These are phyloP conservation scores for Unio delphinus DNA, from an alignment of 2,888 invertebrate genomes.

Conservation along the genomic window DNA sequence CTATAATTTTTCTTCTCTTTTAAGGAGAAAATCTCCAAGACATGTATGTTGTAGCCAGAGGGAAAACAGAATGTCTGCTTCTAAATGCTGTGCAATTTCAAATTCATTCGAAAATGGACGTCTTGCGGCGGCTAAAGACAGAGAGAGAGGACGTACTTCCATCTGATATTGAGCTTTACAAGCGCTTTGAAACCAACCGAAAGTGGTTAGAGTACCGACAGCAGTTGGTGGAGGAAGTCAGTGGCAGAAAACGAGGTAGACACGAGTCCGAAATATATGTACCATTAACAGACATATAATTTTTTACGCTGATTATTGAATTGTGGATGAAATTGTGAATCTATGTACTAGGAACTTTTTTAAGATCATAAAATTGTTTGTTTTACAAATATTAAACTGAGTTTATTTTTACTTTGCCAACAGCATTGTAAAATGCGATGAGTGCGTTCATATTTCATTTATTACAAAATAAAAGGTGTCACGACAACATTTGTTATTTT, in stretches of 20 bases:
- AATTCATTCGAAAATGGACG: slow-evolving; percentile 38
- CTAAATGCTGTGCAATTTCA: slow-evolving; percentile 45
- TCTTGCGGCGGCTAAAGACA: slow-evolving; percentile 32
- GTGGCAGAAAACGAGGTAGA: slow-evolving; percentile 10
- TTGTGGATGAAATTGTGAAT: too few relatives aligned
- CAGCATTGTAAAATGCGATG: too few relatives aligned
- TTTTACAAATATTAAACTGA: too few relatives aligned
- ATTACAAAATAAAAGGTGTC: too few relatives aligned
- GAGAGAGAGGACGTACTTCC: slow-evolving; percentile 38
- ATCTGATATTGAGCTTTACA: slow-evolving; percentile 30
- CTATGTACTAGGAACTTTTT: too few relatives aligned
- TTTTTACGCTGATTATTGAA: too few relatives aligned
- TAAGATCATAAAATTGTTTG: too few relatives aligned
- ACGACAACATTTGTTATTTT: too few relatives aligned
- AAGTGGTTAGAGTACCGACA: slow-evolving; percentile 49
- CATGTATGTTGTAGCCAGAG: slow-evolving; percentile 45
- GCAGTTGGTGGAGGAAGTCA: slow-evolving; percentile 34
- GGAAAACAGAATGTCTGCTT: slow-evolving; percentile 40
- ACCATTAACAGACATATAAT: too few relatives aligned
- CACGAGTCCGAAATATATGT: too few relatives aligned
- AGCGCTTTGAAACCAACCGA: slow-evolving; percentile 34
- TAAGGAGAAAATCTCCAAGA: slow-evolving; percentile 50
- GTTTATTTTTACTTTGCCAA: too few relatives aligned
- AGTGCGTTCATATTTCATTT: too few relatives aligned
- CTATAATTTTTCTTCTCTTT: slow-evolving; percentile 1